Evolutionary conservation across 2,888 invertebrate genomes (phyloP), one percentile per base, ranked within the genome.

Genomic region (Erebia palarica): DNA sequence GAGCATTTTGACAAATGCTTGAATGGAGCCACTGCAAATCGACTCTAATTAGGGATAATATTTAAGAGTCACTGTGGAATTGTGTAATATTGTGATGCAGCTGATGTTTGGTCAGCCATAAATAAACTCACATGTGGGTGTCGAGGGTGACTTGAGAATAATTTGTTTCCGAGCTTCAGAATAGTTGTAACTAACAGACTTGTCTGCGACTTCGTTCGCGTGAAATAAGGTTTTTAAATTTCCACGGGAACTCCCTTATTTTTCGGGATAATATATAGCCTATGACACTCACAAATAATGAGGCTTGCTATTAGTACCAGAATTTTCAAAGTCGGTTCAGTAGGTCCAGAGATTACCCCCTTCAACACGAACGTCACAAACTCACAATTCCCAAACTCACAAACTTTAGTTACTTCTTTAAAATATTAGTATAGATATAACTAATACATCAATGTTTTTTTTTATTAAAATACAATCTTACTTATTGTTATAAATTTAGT

Each of bases 11-110:
- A 90, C 86, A 85, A 89, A 90, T 86, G 85, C 80, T 81, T 78
- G 81, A 83, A 83, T 83, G 79, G 80, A 79, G 78, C 81, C 82
- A 83, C 84, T 84, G 86, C 88, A 88, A 89, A 92, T 89, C 86
- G 88, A 86, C 89, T 85, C 87, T 91, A 92, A 92, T 93, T 92
- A 89, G 81, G 81, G 83, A 88, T 86, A 88, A 88, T 87, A 89
- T 89, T 91, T 89, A 87, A 85, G 86, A 91, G 88, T 91, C 89
- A 91, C 89, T 91, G 89, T 88, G 80, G 80, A 75, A 51, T 69
- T 69, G 81, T 80, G 81, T 82, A 78, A 81, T 78, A 78, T 70
- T 70, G 87, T 87, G 86, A 88, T 82, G 86, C 85, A 78, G 79
- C 81, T 81, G 82, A 78, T 80, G 80, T 76, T 77, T 77, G 76